Conservation (phyloP, 2,888 invertebrate genomes). For the Tribolium freemani region DNA sequence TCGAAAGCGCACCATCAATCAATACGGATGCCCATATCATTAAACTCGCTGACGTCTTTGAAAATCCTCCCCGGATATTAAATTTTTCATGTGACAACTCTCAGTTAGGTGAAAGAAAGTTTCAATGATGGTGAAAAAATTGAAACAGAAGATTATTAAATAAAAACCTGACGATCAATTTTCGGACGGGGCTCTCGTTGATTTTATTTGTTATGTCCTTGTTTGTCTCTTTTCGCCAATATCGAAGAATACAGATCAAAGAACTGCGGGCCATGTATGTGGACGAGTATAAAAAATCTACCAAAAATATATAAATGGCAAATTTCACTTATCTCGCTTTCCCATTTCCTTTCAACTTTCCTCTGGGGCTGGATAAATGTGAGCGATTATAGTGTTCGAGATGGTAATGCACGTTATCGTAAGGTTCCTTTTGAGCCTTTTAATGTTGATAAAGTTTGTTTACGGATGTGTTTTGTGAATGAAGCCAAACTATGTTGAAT, state of each 20-base stretch:
- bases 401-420: neutral
- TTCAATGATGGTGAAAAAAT: neutral
- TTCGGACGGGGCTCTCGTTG: neutral
- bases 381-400: conserved; percentile 3
- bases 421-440: conserved; percentile 1
- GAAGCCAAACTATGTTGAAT: too few species aligned
- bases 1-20: too few species aligned
- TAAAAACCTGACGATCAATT: neutral
- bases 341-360: conserved; percentile 7
- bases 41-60: conserved; percentile 10
- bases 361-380: neutral
- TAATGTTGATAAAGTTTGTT: conserved; percentile 12
- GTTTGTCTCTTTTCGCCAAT: conserved; percentile 14
- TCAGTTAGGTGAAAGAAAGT: neutral
- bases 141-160: conserved; percentile 18
- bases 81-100: conserved; percentile 13
- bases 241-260: conserved; percentile 18
- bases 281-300: neutral
- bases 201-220: conserved; percentile 12
- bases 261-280: conserved; percentile 1
- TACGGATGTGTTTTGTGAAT: neutral
- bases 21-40: conserved; percentile 1
- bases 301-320: conserved; percentile 4
- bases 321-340: conserved; percentile 20
- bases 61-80: conserved; percentile 16